A percentile compares a stretch with the other conserved stretches of the same genome.
Evolutionary conservation across 2,797 vertebrate species (phyloP).

Genomic region (Sphaeramia orbicularis): DNA sequence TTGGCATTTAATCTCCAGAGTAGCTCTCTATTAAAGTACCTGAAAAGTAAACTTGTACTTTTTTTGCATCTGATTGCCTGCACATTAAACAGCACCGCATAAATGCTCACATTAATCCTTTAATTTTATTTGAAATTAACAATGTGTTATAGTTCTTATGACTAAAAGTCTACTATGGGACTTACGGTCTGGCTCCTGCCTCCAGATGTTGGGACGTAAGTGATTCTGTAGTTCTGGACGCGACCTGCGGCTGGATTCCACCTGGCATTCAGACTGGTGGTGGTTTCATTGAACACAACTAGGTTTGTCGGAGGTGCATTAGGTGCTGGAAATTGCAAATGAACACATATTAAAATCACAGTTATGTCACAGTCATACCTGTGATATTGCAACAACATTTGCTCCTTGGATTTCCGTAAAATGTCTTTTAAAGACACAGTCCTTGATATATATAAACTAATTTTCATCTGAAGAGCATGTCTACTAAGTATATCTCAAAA

Average conservation of each 20-base stretch:
- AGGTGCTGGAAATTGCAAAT: conserved; percentile 80
- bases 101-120: neutral
- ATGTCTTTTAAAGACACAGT: conserved; percentile 76
- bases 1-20: conserved; percentile 2
- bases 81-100: neutral
- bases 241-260: conserved; percentile 94
- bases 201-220: conserved; percentile 89
- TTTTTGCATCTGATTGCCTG: neutral
- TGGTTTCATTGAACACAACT: conserved; percentile 96
- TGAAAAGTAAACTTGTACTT: neutral
- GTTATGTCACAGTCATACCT: neutral
- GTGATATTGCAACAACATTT: neutral
- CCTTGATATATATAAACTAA: conserved; percentile 61
- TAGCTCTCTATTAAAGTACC: neutral
- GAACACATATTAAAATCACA: conserved; percentile 13
- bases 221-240: conserved; percentile 93
- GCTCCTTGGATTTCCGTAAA: conserved; percentile 16
- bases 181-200: conserved; percentile 90
- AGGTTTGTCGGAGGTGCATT: conserved; percentile 92
- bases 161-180: neutral
- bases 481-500: neutral
- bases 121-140: neutral
- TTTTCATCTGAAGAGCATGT: neutral
- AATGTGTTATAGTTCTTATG: neutral
- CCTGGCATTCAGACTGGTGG: conserved; percentile 91